Evolutionary conservation across 2,888 invertebrate genomes (phyloP).

Genomic region (Phaedon cochleariae): DNA sequence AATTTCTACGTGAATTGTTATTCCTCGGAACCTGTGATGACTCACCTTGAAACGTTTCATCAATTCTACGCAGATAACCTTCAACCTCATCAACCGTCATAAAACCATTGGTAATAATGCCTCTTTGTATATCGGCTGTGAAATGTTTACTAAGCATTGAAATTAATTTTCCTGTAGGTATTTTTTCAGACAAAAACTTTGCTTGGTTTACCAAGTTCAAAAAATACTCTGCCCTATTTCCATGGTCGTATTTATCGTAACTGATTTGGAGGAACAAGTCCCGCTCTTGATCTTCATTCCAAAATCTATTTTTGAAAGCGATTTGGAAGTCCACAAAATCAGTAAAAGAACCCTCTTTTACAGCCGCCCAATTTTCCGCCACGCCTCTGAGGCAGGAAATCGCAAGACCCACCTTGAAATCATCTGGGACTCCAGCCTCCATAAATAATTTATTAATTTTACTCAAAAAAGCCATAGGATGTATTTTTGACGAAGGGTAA

Average conservation of each 20-base stretch:
- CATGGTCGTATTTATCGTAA: conserved; percentile 15
- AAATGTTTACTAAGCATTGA: conserved; percentile 24
- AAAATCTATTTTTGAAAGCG: conserved; percentile 19
- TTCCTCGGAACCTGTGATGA: too few species aligned
- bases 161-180: conserved; percentile 18
- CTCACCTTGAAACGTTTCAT: too few species aligned
- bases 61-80: too few species aligned
- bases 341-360: conserved; percentile 15
- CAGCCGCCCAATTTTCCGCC: conserved; percentile 21
- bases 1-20: too few species aligned
- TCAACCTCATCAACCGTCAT: conserved; percentile 23
- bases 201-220: conserved; percentile 23
- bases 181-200: conserved; percentile 16
- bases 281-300: conserved; percentile 20
- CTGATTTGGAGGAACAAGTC: conserved; percentile 19
- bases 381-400: conserved; percentile 13
- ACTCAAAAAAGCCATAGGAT: conserved; percentile 20
- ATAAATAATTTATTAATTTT: conserved; percentile 20
- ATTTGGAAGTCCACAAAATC: conserved; percentile 8
- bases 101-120: conserved; percentile 28
- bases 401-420: conserved; percentile 17
- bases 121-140: conserved; percentile 24
- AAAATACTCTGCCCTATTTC: conserved; percentile 28
- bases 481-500: conserved; percentile 13
- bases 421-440: conserved; percentile 23